These are phyloP conservation scores for Intellagama lesueurii DNA, from an alignment of 2,797 vertebrate species.

Conservation along the genomic window DNA sequence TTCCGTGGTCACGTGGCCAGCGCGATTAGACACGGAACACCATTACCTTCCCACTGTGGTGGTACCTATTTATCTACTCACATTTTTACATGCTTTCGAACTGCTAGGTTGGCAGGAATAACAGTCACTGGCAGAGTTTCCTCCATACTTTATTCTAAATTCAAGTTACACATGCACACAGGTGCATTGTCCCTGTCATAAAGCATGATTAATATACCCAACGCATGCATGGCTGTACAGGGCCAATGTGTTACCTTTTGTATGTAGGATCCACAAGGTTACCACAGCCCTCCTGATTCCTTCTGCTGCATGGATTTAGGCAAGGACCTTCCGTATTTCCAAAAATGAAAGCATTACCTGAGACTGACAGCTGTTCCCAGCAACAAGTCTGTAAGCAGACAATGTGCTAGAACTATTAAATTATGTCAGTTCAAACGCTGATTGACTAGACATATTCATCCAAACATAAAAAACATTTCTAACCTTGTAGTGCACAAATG, in stretches of 20 bases:
- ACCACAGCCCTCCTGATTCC: neutral
- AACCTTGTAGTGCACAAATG: neutral
- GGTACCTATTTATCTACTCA: too few species aligned
- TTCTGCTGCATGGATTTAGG: neutral
- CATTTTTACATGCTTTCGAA: too few species aligned
- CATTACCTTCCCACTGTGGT: too few species aligned
- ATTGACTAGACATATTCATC: neutral
- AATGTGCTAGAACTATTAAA: neutral
- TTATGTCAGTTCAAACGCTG: neutral
- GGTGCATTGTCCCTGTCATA: neutral
- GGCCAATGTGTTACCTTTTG: neutral
- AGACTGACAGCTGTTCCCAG: neutral
- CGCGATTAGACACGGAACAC: too few species aligned
- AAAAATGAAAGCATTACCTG: neutral
- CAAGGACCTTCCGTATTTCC: neutral
- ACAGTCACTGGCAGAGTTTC: too few species aligned
- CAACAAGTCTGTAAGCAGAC: neutral
- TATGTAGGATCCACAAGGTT: neutral
- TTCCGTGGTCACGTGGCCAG: too few species aligned
- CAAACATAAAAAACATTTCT: neutral
- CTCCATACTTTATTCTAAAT: neutral
- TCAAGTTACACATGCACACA: neutral
- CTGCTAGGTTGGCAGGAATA: too few species aligned
- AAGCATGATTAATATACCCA: too few species aligned
- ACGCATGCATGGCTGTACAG: neutral